Evolutionary conservation across 2,797 vertebrate species (phyloP), one percentile per base, ranked within the genome.

Genomic region (Lutjanus campechanus): DNA sequence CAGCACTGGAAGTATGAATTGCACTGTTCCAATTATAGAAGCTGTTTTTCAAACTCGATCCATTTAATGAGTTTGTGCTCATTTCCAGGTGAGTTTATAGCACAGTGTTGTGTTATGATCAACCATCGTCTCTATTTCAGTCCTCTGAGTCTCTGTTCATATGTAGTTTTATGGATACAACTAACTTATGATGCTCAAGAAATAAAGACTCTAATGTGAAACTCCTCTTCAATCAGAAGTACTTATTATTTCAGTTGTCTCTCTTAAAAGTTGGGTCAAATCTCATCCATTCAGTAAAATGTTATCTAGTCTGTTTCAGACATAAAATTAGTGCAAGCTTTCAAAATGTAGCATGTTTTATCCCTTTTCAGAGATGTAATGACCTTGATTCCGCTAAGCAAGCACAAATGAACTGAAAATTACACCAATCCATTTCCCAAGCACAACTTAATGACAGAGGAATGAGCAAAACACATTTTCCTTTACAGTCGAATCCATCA

Each of bases 401-500:
- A 72, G 61, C 66, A 61, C 16, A 59, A 51, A 11, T 67, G 43
- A 89, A 70, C 44, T 80, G 68, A 73, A 89, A 88, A 88, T 81
- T 20, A 61, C 8, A 46, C 41, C 55, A 73, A 84, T 83, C 53
- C 54, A 81, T 88, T 85, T 85, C 46, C 29, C 20, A 61, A 46
- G 64, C 17, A 61, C 60, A 71, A 69, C 72, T 77, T 72, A 87
- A 85, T 84, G 81, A 58, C 51, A 16, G 69, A 41, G 56, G 29
- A 78, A 70, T 19, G 58, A 67, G 56, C 69, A 75, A 79, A 80
- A 76, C 55, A 69, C 69, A 77, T 87, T 88, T 85, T 69, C n/a
- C 60, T 80, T 77, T 62, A 36, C 69, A 81, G 67, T 9, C 76
- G 65, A 84, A 88, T 86, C 71, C 49, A 73, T 92, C 76, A 87